Evolutionary conservation across 1,140 invertebrate genomes (phyloP), one percentile per base, ranked within the genome.

Genomic region (Eupristina koningsbergeri): DNA sequence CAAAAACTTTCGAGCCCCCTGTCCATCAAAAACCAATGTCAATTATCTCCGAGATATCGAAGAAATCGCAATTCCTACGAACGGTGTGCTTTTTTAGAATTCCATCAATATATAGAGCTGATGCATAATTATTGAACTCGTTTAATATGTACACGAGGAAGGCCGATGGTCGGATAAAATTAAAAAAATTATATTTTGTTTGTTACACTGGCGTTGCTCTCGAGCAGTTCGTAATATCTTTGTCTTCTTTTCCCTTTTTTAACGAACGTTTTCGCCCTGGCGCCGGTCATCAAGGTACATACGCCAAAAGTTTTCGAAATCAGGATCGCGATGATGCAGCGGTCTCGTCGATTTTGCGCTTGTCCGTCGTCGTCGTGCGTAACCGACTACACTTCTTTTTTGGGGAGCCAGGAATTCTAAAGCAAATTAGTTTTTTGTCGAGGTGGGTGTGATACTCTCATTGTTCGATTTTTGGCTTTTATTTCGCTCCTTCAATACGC

Each of bases 131-230:
- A 75, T 81, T 73, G 77, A 74, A 77, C 80, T 79, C 84, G 64
- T 26, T 58, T 58, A 58, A 58, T 58, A 58, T 58, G 53, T 77
- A 85, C 78, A 80, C 81, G 82, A 80, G 67, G n/a, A 31, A 76
- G 87, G 83, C 87, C 86, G 84, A 83, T 83, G 88, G 86, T 84
- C 87, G 84, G 50, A 80, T 81, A 84, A 85, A 86, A 88, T 87
- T n/a, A n/a, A n/a, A n/a, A 47, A 76, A 61, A 47, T 47, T 73
- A 73, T n/a, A 7, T 80, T 80, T 67, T 87, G 86, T 85, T 86
- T 85, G 88, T 88, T 88, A 88, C 85, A 78, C 86, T 86, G 84
- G 86, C 81, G 86, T 84, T 19, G 50, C 13, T 29, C 47, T 31
- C 34, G 86, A 87, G 86, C 82, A 85, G 73, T 79, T 85, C 79